These are phyloP conservation scores for Epicampocera succincta DNA, from an alignment of 2,888 invertebrate species.

Conservation along the genomic window DNA sequence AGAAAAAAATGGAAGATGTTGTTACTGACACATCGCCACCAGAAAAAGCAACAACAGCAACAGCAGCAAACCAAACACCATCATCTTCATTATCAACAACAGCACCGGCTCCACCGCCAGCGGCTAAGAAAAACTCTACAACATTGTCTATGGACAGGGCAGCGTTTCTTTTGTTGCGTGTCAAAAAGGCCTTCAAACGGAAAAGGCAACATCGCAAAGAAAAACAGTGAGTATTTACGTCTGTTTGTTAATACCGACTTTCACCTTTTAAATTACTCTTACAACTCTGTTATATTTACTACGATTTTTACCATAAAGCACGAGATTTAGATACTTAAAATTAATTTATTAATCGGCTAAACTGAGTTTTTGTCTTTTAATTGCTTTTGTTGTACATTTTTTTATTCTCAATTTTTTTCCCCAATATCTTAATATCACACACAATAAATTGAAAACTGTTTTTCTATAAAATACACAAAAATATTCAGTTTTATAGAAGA, in stretches of 20 bases:
- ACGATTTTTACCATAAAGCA: too few relatives aligned
- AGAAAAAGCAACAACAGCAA: constrained; percentile 12
- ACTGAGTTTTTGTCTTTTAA: too few relatives aligned
- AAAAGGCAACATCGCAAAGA: constrained; percentile 93
- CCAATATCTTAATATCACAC: too few relatives aligned
- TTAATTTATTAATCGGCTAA: too few relatives aligned
- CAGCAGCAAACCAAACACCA: constrained; percentile 31
- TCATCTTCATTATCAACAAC: constrained; percentile 22
- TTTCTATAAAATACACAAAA: too few relatives aligned
- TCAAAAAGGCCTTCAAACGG: constrained; percentile 94
- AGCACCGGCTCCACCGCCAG: constrained; percentile 21
- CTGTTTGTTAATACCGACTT: neutral
- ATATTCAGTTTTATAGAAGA: too few relatives aligned
- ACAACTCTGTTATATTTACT: too few relatives aligned
- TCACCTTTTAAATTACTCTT: too few relatives aligned
- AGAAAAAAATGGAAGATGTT: constrained; percentile 63
- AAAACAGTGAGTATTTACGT: constrained; percentile 86
- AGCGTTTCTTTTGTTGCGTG: constrained; percentile 92
- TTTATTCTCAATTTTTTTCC: too few relatives aligned
- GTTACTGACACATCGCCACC: constrained; percentile 53
- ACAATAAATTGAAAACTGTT: too few relatives aligned
- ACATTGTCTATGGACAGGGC: constrained; percentile 93
- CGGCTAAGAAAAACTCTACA: constrained; percentile 77
- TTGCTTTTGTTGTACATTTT: too few relatives aligned
- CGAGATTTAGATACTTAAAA: too few relatives aligned